phyloP scores from a whole-genome alignment of 2,113 vertebrate species.

The Hemiprocne comata region DNA sequence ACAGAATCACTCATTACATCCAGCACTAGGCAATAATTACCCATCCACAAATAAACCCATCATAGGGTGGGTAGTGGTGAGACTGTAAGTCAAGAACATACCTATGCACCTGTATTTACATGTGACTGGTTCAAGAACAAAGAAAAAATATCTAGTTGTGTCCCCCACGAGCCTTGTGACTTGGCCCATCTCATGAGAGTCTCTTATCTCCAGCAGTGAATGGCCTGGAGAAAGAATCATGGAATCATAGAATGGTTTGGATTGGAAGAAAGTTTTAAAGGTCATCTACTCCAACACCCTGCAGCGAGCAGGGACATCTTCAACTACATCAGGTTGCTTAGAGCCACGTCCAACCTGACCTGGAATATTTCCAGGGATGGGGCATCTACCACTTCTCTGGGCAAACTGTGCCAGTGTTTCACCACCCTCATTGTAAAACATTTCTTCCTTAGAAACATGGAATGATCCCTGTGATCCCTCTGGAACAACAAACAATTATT shows the following conservation, averaged over 20 bases:
- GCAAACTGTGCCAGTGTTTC: not conserved
- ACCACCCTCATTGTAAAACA: accelerated
- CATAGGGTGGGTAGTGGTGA: not conserved
- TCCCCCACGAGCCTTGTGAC: not conserved
- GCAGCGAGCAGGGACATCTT: not conserved
- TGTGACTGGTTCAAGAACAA: not conserved
- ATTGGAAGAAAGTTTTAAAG: not conserved
- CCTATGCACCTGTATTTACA: not conserved
- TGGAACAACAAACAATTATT: not conserved
- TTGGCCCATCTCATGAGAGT: not conserved
- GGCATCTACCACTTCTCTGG: not conserved
- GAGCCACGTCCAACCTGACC: not conserved
- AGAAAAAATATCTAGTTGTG: not conserved
- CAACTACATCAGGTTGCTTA: not conserved
- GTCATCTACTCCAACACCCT: not conserved
- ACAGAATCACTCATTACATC: no score
- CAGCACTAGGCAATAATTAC: not conserved
- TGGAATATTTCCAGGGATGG: not conserved
- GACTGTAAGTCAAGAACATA: accelerated
- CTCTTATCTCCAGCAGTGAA: not conserved
- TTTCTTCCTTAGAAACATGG: not conserved
- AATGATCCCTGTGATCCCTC: not conserved
- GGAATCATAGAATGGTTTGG: not conserved
- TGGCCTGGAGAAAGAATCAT: not conserved
- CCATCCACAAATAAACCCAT: not conserved